Conservation (phyloP, 2,888 invertebrate species). For the Stenodema calcarata region DNA sequence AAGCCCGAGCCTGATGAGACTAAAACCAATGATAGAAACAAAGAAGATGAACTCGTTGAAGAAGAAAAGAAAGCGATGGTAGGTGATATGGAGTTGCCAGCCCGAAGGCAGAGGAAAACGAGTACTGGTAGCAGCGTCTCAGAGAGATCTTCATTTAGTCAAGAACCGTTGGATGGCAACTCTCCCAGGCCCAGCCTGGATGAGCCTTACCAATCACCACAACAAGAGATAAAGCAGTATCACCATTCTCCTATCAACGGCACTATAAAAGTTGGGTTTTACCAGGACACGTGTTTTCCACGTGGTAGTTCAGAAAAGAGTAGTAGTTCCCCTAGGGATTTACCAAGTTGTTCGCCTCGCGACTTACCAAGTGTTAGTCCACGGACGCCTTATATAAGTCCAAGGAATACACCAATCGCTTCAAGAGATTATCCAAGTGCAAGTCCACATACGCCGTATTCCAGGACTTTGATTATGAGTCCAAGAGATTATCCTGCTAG, state of each 20-base stretch:
- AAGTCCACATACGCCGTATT: slow-evolving; percentile 74
- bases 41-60: slow-evolving; percentile 52
- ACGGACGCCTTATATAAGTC: slow-evolving; percentile 51
- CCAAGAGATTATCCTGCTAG: slow-evolving; percentile 53
- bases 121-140: slow-evolving; percentile 83
- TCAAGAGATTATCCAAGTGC: slow-evolving; percentile 64
- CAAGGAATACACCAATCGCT: slow-evolving; percentile 40
- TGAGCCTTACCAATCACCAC: slow-evolving; percentile 74
- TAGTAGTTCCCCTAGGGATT: slow-evolving; percentile 56
- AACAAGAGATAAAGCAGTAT: slow-evolving; percentile 60
- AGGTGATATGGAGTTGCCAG: slow-evolving; percentile 57
- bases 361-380: slow-evolving; percentile 56
- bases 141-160: slow-evolving; percentile 79
- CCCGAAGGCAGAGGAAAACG: slow-evolving; percentile 70
- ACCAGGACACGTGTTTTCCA: slow-evolving; percentile 74
- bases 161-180: slow-evolving; percentile 61
- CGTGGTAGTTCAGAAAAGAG: slow-evolving; percentile 77
- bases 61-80: slow-evolving; percentile 56
- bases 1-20: slow-evolving; percentile 58
- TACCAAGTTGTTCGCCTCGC: slow-evolving; percentile 53
- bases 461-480: slow-evolving; percentile 51
- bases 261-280: slow-evolving; percentile 84
- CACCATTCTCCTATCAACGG: slow-evolving; percentile 70
- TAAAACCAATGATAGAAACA: slow-evolving; percentile 50
- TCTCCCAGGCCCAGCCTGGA: slow-evolving; percentile 59